A percentile compares a stretch with the other conserved stretches of the same genome.
Conservation (phyloP, 2,888 invertebrate genomes). For the Sarcophaga subvicina region DNA sequence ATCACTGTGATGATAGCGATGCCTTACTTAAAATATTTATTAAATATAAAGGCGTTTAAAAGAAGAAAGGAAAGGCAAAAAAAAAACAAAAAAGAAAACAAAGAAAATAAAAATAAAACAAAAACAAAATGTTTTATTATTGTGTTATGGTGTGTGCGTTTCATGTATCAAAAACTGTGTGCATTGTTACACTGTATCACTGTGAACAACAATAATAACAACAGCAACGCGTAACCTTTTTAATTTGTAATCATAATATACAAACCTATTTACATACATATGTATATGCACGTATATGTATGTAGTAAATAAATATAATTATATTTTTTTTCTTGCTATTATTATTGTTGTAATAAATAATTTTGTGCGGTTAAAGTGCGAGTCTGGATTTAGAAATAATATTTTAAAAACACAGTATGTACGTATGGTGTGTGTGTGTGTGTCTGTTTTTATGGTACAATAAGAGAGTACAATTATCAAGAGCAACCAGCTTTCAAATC, state of each 20-base stretch:
- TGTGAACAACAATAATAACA: constrained; percentile 16
- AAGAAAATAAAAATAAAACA: background rate
- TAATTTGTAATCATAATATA: constrained; percentile 16
- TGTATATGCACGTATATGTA: too few species aligned
- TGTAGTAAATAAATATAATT: background rate
- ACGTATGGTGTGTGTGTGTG: background rate
- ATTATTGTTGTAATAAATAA: constrained; percentile 43
- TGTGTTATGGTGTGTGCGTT: constrained; percentile 34
- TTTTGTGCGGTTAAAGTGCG: constrained; percentile 48
- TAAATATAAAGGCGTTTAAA: constrained; percentile 7
- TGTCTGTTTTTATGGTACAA: background rate
- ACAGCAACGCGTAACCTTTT: constrained; percentile 38
- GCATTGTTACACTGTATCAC: constrained; percentile 6
- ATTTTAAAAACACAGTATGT: background rate
- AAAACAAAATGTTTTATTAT: constrained; percentile 23
- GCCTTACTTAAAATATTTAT: constrained; percentile 9
- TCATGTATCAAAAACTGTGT: constrained; percentile 5
- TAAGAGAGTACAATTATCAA: constrained; percentile 16
- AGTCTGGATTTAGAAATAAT: constrained; percentile 55
- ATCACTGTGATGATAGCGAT: background rate
- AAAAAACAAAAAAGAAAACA: constrained; percentile 24
- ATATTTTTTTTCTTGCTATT: background rate
- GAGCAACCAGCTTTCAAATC: constrained; percentile 27
- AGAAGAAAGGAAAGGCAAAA: background rate
- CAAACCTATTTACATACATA: too few species aligned